Conservation (phyloP, 1,140 invertebrate genomes). For the Limonius californicus region DNA sequence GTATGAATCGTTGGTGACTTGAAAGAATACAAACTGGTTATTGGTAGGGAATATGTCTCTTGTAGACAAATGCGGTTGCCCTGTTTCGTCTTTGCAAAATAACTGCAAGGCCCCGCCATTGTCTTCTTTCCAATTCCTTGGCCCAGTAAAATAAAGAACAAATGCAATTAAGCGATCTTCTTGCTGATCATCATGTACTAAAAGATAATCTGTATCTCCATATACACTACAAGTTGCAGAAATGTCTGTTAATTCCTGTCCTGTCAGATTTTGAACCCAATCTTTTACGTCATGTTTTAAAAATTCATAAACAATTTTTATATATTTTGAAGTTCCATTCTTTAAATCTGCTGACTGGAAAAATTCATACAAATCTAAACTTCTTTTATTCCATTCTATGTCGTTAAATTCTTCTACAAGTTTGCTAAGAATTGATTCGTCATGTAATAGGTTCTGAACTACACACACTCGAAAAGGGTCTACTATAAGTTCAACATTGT, state of each 20-base stretch:
- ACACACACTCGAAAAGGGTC: conserved; percentile 56
- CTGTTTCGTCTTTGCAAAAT: conserved; percentile 55
- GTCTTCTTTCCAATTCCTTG: conserved; percentile 54
- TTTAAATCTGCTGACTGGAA: conserved; percentile 64
- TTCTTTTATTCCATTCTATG: conserved; percentile 60
- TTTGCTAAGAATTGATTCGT: conserved; percentile 52
- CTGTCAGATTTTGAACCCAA: conserved; percentile 56
- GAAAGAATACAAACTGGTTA: conserved; percentile 70
- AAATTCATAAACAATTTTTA: conserved; percentile 53
- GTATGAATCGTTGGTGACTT: conserved; percentile 56
- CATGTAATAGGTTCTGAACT: conserved; percentile 56
- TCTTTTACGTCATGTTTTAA: conserved; percentile 55
- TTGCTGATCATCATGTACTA: conserved; percentile 71
- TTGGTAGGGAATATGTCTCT: conserved; percentile 59
- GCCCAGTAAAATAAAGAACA: conserved; percentile 59
- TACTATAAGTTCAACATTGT: conserved; percentile 45
- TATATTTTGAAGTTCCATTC: conserved; percentile 50
- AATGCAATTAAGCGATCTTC: conserved; percentile 67
- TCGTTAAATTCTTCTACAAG: conserved; percentile 60
- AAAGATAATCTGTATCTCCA: conserved; percentile 64
- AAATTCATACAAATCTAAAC: conserved; percentile 69
- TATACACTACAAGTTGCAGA: conserved; percentile 71
- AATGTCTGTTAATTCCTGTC: conserved; percentile 56
- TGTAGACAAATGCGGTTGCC: conserved; percentile 53
- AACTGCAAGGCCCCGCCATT: conserved; percentile 67